Evolutionary conservation across 1,140 invertebrate species (phyloP), one percentile per base, ranked within the genome.

Genomic region (Drosophila pandora): DNA sequence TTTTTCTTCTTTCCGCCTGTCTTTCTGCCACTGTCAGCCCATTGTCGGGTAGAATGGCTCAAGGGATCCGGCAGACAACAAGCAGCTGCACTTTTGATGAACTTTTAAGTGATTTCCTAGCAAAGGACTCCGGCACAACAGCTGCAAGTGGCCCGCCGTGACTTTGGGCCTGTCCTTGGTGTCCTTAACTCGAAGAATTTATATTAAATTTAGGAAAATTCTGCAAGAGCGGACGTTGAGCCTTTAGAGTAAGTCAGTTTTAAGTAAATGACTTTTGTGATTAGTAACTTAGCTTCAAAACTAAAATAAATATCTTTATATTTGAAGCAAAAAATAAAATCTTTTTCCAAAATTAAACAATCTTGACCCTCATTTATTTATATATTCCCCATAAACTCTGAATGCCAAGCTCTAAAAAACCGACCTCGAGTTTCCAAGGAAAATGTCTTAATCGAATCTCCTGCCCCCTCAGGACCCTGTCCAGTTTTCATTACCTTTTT

Each of bases 71-170:
- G 22, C 43, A 50, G 49, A 28, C 52, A 57, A 9, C 57, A 59
- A 37, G 25, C 61, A 55, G 48, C 70, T 83, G 70, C 75, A 82
- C 48, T 76, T 76, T 69, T 83, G 65, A 75, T 76, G 71, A 84
- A 84, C 71, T 84, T 84, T 84, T 79, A 84, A 84, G 76, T 84
- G 80, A 84, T 84, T 84, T 68, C 55, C 74, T 75, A 48, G 53
- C 53, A 32, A 57, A 72, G 53, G 70, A 64, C 70, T 55, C 41
- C 30, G 32, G 30, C 50, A 57, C 54, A 58, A 55, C 76, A 64
- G 57, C 53, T 62, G 47, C 52, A 57, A 41, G 47, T 57, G 32
- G 32, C 49, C 55, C 22, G 30, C 6, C 50, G 12, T 50, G 37
- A 39, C 43, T 28, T 50, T 32, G 13, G 39, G 28, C 17, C 12